Percentiles rank a stretch among this genome's conserved stretches.
Conservation (phyloP, 2,888 invertebrate species). For the Pimpla rufipes region DNA sequence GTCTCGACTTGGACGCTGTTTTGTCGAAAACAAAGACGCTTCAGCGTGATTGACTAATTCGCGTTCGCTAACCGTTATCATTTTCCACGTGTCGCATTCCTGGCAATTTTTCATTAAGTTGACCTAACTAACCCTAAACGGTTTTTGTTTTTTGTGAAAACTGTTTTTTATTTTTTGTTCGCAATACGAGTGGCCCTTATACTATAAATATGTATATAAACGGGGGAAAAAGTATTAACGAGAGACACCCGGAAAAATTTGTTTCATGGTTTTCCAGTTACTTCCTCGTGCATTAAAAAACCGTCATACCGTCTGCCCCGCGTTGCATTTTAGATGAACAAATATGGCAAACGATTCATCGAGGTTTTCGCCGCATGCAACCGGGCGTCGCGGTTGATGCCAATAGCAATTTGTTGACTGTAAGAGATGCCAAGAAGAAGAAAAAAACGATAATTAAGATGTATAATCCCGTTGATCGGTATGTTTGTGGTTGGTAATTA, state of each 20-base stretch:
- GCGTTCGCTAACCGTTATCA: constrained; percentile 51
- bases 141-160: background rate
- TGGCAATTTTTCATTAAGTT: constrained; percentile 26
- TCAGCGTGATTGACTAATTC: background rate
- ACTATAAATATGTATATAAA: constrained; percentile 21
- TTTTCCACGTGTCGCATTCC: constrained; percentile 35
- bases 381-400: constrained; percentile 47
- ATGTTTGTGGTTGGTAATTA: constrained; percentile 59
- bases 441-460: constrained; percentile 47
- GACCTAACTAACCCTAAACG: background rate
- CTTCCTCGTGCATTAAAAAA: constrained; percentile 48
- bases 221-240: background rate
- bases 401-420: constrained; percentile 67
- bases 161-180: background rate
- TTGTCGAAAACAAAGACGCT: background rate
- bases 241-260: constrained; percentile 14
- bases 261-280: constrained; percentile 33
- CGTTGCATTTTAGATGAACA: constrained; percentile 43
- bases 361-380: constrained; percentile 39
- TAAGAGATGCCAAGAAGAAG: constrained; percentile 46
- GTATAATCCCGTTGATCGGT: constrained; percentile 59
- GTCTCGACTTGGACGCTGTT: constrained; percentile 7
- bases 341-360: background rate
- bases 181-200: constrained; percentile 17
- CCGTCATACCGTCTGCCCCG: constrained; percentile 57